These are phyloP conservation scores for Orbicella faveolata DNA, from an alignment of 64 coral and sea anemone species.

Conservation along the genomic window DNA sequence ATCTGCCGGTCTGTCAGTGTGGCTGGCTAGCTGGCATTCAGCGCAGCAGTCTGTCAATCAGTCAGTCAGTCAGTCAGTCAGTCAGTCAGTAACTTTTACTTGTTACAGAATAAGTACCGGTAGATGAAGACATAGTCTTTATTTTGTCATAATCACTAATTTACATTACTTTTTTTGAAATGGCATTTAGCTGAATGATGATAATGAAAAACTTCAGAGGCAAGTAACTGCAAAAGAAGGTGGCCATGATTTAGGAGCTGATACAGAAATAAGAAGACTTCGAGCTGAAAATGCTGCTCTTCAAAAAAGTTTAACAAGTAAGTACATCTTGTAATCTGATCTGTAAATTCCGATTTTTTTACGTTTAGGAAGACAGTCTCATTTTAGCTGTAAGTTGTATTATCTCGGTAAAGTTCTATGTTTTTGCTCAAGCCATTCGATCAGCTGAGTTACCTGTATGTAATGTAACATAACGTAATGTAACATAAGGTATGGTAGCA, in stretches of 20 bases:
- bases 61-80: background rate
- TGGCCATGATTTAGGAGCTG: constrained; percentile 33
- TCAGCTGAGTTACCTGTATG: no score
- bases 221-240: constrained; percentile 63
- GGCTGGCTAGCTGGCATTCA: background rate
- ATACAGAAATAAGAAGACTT: constrained; percentile 82
- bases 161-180: background rate
- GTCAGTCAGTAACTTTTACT: background rate
- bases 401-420: no score
- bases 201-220: constrained; percentile 63
- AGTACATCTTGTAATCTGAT: background rate
- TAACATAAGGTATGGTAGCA: no score
- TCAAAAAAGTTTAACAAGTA: constrained; percentile 92
- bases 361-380: no score
- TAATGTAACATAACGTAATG: no score
- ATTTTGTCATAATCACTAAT: no score
- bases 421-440: no score
- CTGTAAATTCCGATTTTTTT: no score
- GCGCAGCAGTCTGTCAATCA: background rate
- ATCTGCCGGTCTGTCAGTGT: background rate
- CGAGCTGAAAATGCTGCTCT: constrained; percentile 91
- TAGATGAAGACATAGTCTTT: no score
- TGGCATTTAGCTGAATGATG: constrained; percentile 77
- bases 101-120: no score
- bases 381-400: no score